phyloP scores from a whole-genome alignment of 2,113 vertebrate species.

The Leucopsar rothschildi region DNA sequence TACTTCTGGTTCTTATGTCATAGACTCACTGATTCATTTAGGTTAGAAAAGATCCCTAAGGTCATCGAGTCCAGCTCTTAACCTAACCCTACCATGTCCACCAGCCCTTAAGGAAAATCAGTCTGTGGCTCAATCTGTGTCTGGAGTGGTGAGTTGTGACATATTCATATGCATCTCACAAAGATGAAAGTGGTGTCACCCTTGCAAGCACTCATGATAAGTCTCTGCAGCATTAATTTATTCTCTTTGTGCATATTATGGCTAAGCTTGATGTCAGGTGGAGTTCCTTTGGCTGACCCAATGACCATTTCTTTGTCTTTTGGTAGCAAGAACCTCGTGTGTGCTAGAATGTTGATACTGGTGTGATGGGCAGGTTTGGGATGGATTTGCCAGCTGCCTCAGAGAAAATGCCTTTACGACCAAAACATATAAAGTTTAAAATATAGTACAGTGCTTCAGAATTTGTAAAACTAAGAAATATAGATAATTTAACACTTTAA shows the following conservation, averaged over 20 bases:
- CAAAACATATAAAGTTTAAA: background rate
- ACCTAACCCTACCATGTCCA: background rate
- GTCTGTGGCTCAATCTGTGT: background rate
- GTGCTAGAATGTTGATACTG: background rate
- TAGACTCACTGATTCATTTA: background rate
- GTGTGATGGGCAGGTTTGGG: background rate
- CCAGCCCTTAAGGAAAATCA: background rate
- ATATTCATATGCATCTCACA: background rate
- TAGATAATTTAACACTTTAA: background rate
- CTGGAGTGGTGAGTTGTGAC: background rate
- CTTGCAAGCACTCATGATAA: background rate
- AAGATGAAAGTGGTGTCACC: background rate
- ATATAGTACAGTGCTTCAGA: background rate
- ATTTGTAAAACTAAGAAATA: background rate
- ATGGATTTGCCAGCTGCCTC: background rate
- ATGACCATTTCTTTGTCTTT: background rate
- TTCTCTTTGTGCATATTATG: background rate
- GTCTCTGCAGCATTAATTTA: background rate
- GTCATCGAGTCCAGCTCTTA: background rate
- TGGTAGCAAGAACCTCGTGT: background rate
- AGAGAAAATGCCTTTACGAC: background rate
- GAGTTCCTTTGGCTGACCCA: background rate
- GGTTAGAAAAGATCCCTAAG: conserved; percentile 14
- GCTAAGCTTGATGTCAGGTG: background rate
- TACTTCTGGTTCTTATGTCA: conserved; percentile 23